Base-by-base conservation (phyloP, 2,797 vertebrate species). In the Sebastiscus albofasciatus region DNA sequence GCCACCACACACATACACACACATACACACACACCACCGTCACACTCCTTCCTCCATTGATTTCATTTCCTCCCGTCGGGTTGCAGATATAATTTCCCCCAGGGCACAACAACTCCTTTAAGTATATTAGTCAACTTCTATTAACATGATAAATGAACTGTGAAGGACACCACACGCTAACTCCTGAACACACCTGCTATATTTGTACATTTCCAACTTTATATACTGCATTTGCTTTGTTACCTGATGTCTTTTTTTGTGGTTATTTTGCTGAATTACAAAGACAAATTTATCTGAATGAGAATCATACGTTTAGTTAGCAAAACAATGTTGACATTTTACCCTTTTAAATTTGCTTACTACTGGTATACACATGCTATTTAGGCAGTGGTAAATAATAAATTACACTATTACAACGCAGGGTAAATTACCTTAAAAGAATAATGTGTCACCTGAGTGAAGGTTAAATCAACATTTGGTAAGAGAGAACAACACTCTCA, bases 341-440 rank as follows among this genome's bases (percentile, higher is more conserved):
- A 49, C 34, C 16, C 56, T 78, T 65, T 82, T 42, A 69, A 73
- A 81, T 84, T 8, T 69, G 77, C 84, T 76, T 72, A 70, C 75
- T 61, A 31, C 27, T 46, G 8, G 33, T 59, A 58, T 29, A 52
- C 71, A 64, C 52, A 67, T 27, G 11, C 13, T 29, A 34, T 4
- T n/a, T 24, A 71, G 36, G 24, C 13, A 8, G 13, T 18, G 27
- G 33, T 65, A 9, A 72, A 80, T 59, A 62, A 72, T 67, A 64
- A 67, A 83, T 65, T 4, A 49, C 0, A 1, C 54, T 27, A 56
- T 62, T 31, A 73, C 11, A 74, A 74, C 18, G 42, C 60, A 59
- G 36, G 36, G 67, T 66, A 66, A 84, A 81, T 76, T 55, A 70
- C 34, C 52, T 27, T 24, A 65, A 67, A 75, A 56, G 39, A 76